Percentiles rank a stretch among this genome's conserved stretches.
Evolutionary conservation across 2,797 vertebrate species (phyloP).

Genomic region (Todus mexicanus): DNA sequence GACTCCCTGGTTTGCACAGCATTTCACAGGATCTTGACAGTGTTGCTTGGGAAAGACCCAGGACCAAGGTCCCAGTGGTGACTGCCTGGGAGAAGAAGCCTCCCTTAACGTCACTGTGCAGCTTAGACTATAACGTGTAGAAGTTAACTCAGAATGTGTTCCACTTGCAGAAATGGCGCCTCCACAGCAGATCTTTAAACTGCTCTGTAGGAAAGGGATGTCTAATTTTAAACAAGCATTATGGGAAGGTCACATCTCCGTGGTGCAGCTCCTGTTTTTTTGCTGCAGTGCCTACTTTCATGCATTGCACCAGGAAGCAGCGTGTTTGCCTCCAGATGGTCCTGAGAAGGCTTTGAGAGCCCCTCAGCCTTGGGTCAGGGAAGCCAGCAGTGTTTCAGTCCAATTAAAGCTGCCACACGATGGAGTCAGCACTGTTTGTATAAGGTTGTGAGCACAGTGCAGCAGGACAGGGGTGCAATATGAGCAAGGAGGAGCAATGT

Average conservation of each 20-base stretch:
- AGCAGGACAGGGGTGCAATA: fast-evolving
- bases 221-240: background rate
- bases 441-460: background rate
- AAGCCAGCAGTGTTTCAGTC: background rate
- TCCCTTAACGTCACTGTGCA: background rate
- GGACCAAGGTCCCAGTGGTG: background rate
- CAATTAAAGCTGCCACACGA: background rate
- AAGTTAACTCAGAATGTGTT: background rate
- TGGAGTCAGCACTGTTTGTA: background rate
- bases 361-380: background rate
- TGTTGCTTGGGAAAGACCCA: background rate
- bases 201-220: background rate
- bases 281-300: background rate
- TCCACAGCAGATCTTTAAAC: background rate
- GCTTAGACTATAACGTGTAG: background rate
- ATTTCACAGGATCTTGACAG: background rate
- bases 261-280: background rate
- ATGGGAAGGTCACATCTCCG: background rate
- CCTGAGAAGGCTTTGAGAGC: background rate
- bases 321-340: background rate
- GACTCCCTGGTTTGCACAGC: background rate
- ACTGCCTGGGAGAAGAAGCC: background rate
- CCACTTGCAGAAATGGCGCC: background rate
- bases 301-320: fast-evolving
- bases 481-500: fast-evolving